Evolutionary conservation across 2,888 invertebrate genomes (phyloP).

Genomic region (Eretmocerus hayati): DNA sequence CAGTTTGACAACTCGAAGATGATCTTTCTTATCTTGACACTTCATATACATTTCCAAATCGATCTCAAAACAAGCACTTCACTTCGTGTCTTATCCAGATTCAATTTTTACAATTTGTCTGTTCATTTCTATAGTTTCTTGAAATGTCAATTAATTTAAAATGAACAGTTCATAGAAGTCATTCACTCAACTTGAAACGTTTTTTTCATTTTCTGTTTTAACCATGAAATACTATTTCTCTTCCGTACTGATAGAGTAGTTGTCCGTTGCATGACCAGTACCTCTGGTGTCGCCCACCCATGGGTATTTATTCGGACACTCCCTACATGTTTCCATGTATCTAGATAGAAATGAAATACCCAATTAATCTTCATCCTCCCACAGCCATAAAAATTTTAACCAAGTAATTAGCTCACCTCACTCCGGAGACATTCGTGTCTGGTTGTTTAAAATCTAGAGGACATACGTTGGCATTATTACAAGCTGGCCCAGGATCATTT

Average conservation of each 20-base stretch:
- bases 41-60: too few relatives aligned
- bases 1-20: too few relatives aligned
- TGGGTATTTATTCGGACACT: constrained; percentile 79
- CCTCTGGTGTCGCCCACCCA: constrained; percentile 86
- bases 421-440: constrained; percentile 70
- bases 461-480: constrained; percentile 76
- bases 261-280: constrained; percentile 71
- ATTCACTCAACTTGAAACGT: constrained; percentile 14
- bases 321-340: constrained; percentile 80
- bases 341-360: constrained; percentile 48
- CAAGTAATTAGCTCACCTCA: constrained; percentile 51
- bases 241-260: constrained; percentile 51
- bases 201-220: constrained; percentile 5
- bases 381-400: constrained; percentile 2
- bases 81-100: constrained; percentile 9
- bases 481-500: constrained; percentile 65
- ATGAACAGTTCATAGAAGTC: too few relatives aligned
- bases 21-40: too few relatives aligned
- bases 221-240: constrained; percentile 21
- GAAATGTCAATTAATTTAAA: too few relatives aligned
- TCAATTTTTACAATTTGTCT: constrained; percentile 8
- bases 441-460: constrained; percentile 72
- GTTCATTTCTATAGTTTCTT: too few relatives aligned
- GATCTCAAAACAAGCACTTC: too few relatives aligned
- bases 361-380: too few relatives aligned